Percentiles rank a stretch among this genome's conserved stretches.
Conservation (phyloP, 1,140 invertebrate species). For the Babylonia areolata region DNA sequence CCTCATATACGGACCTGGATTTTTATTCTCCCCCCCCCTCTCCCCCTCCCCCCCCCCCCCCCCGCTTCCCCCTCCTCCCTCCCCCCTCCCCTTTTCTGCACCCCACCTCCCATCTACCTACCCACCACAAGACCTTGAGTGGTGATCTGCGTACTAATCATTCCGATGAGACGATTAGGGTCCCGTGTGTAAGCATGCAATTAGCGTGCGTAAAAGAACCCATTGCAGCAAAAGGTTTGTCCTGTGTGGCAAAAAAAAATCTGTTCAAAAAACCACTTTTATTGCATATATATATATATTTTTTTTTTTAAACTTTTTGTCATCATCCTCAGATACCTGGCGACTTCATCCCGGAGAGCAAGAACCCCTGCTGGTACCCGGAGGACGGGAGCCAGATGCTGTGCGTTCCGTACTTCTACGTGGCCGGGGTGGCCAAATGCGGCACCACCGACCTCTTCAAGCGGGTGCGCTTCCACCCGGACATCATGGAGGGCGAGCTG, state of each 20-base stretch:
- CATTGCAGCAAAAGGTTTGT: no score
- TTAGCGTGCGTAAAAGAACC: no score
- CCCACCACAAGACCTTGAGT: no score
- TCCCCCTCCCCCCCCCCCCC: background rate
- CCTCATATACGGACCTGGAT: no score
- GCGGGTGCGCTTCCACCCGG: slow-evolving; percentile 53
- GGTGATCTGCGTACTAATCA: no score
- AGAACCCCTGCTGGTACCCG: slow-evolving; percentile 65
- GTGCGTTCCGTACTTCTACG: slow-evolving; percentile 63
- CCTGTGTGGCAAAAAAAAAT: no score
- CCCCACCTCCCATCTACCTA: background rate
- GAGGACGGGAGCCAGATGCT: slow-evolving; percentile 28
- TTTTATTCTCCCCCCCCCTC: background rate
- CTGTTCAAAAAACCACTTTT: no score
- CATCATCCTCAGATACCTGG: slow-evolving; percentile 19
- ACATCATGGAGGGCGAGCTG: slow-evolving; percentile 49
- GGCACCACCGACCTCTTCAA: slow-evolving; percentile 61
- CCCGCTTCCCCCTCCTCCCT: background rate
- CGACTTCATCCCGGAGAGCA: slow-evolving; percentile 24
- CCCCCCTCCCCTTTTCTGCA: background rate
- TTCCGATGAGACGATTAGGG: no score
- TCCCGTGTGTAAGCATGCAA: no score
- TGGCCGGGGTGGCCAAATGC: slow-evolving; percentile 62
- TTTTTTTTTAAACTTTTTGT: background rate
- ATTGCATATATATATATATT: no score